Evolutionary conservation across 2,888 invertebrate species (phyloP).

Genomic region (Troides helena): DNA sequence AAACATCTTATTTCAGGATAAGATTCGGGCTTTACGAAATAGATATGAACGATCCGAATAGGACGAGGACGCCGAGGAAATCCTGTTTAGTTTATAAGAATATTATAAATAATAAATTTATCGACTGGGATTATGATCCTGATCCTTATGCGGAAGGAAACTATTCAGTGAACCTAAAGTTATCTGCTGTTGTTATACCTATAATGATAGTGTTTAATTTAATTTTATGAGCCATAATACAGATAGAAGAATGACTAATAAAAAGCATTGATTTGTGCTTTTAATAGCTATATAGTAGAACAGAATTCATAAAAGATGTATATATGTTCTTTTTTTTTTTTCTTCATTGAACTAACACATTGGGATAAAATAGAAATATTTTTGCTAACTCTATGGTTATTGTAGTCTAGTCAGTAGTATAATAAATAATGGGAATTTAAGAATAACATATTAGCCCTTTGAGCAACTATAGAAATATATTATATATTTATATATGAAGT

Average conservation of each 20-base stretch:
- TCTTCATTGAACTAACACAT: too few species aligned
- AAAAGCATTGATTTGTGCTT: too few species aligned
- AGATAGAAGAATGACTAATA: background rate
- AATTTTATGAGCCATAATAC: background rate
- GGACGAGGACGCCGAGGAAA: conserved; percentile 76
- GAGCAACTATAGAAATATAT: too few species aligned
- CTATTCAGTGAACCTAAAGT: background rate
- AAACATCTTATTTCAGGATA: conserved; percentile 46
- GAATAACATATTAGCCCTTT: too few species aligned
- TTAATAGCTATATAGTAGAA: too few species aligned
- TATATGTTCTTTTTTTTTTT: too few species aligned
- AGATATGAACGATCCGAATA: conserved; percentile 76
- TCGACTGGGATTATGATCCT: conserved; percentile 38
- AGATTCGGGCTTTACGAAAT: conserved; percentile 81
- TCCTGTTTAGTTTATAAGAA: conserved; percentile 70
- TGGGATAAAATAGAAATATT: too few species aligned
- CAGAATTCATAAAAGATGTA: too few species aligned
- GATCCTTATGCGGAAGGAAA: conserved; percentile 24
- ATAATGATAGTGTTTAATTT: background rate
- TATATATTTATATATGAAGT: too few species aligned
- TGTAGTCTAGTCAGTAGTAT: too few species aligned
- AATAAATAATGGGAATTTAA: too few species aligned
- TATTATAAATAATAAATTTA: conserved; percentile 53
- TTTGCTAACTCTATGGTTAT: too few species aligned
- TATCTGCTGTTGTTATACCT: background rate